Percentiles rank a stretch among this genome's conserved stretches.
phyloP scores from a whole-genome alignment of 2,797 vertebrate genomes.

The Choloepus didactylus region DNA sequence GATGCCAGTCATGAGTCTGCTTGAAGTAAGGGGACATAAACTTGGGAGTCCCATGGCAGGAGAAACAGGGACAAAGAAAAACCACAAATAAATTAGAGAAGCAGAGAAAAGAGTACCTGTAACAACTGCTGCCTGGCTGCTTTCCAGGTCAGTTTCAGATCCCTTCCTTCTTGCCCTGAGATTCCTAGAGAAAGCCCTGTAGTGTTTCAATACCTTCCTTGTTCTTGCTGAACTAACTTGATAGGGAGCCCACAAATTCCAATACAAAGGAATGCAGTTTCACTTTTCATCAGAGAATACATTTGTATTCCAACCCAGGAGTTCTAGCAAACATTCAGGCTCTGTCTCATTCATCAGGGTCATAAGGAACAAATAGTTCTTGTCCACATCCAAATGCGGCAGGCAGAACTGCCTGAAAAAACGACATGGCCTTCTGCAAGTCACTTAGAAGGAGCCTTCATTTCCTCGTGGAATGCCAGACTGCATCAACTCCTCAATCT shows the following conservation, averaged over 20 bases:
- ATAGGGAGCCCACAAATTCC: not conserved
- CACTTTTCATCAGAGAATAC: slow-evolving; percentile 15
- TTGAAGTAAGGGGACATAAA: not conserved
- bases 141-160: not conserved
- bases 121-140: not conserved
- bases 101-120: not conserved
- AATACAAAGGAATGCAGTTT: not conserved
- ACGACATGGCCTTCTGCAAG: not conserved
- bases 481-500: slow-evolving; percentile 31
- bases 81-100: not conserved
- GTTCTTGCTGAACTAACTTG: not conserved
- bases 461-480: not conserved
- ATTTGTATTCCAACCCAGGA: not conserved
- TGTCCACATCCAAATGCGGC: not conserved
- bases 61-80: not conserved
- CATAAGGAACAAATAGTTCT: slow-evolving; percentile 6
- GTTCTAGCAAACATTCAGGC: slow-evolving; percentile 5
- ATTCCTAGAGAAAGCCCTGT: not conserved
- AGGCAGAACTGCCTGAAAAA: not conserved
- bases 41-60: not conserved
- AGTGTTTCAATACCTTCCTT: not conserved
- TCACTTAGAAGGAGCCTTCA: not conserved
- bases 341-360: slow-evolving; percentile 27
- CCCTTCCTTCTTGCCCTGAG: not conserved
- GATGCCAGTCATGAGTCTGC: not conserved